Evolutionary conservation across 2,888 invertebrate species (phyloP).

Genomic region (Gymnosoma rotundatum): DNA sequence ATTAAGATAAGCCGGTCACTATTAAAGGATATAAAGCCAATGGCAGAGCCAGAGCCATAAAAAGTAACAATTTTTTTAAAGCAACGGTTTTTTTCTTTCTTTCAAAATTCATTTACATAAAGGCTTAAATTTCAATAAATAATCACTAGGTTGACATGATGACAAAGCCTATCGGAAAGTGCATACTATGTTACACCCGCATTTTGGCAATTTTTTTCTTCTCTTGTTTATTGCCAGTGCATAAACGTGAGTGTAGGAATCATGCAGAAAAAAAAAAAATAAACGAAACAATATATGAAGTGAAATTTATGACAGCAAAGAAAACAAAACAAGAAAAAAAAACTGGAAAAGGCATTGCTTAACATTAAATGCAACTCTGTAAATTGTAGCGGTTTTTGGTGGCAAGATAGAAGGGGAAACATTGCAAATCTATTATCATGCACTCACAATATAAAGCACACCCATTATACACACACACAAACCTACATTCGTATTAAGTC

Average conservation of each 20-base stretch:
- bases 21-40: conserved; percentile 24
- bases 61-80: conserved; percentile 1
- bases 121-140: conserved; percentile 79
- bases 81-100: neutral
- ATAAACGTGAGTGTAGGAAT: conserved; percentile 21
- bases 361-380: conserved; percentile 68
- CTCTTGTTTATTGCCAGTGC: conserved; percentile 22
- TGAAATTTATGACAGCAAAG: conserved; percentile 69
- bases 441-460: conserved; percentile 68
- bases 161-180: conserved; percentile 77
- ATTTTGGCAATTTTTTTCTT: conserved; percentile 22
- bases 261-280: conserved; percentile 12
- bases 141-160: conserved; percentile 79
- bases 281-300: conserved; percentile 60
- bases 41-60: neutral
- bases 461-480: conserved; percentile 39
- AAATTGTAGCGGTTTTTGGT: conserved; percentile 42
- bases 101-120: conserved; percentile 64
- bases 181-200: conserved; percentile 64
- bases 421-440: conserved; percentile 70
- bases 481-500: conserved; percentile 20
- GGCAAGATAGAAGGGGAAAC: conserved; percentile 39
- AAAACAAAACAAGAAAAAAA: conserved; percentile 35
- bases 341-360: conserved; percentile 40
- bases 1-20: conserved; percentile 22